These are phyloP conservation scores for Oncorhynchus clarkii DNA, from an alignment of 2,113 vertebrate genomes.

Conservation along the genomic window DNA sequence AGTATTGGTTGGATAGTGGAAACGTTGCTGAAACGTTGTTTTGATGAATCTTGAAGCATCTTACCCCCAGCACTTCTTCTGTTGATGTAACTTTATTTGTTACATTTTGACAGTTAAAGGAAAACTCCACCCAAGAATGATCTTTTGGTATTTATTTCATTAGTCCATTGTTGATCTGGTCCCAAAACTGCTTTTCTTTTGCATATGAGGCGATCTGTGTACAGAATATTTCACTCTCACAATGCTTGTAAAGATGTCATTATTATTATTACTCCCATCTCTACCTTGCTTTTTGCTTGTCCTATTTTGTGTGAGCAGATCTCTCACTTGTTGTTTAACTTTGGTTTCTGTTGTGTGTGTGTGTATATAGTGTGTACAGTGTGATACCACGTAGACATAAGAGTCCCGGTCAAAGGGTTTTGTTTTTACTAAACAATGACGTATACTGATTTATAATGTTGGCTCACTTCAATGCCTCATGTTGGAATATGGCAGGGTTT, in stretches of 20 bases:
- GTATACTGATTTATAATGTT: not conserved
- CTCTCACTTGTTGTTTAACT: constrained; percentile 22
- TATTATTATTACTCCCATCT: constrained; percentile 48
- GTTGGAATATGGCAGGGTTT: not conserved
- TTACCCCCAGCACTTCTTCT: too few relatives aligned
- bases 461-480: not conserved
- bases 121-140: not conserved
- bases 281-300: constrained; percentile 8
- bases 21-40: too few relatives aligned
- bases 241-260: constrained; percentile 53
- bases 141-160: too few relatives aligned
- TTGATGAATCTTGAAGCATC: too few relatives aligned
- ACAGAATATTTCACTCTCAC: constrained; percentile 20
- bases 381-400: too few relatives aligned
- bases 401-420: too few relatives aligned
- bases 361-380: constrained; percentile 42
- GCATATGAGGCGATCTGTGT: constrained; percentile 27
- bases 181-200: constrained; percentile 6
- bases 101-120: too few relatives aligned
- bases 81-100: too few relatives aligned
- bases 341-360: constrained; percentile 19
- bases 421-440: not conserved
- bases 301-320: not conserved
- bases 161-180: not conserved
- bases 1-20: too few relatives aligned